Evolutionary conservation across 2,797 vertebrate genomes (phyloP).

Genomic region (Takifugu rubripes): DNA sequence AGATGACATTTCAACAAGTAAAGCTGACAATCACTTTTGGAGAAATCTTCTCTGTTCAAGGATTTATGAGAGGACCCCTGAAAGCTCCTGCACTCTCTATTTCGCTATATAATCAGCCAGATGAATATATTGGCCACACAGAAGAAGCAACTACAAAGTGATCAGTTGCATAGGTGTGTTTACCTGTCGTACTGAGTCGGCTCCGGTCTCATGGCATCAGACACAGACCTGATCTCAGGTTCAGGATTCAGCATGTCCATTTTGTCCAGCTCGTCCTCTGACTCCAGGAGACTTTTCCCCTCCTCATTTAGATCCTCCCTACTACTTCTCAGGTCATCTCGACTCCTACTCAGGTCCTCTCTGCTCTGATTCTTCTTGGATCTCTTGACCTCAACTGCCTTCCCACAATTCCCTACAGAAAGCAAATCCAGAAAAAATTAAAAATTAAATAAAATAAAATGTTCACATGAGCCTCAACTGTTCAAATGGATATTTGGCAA

Average conservation of each 20-base stretch:
- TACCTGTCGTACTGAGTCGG: slow-evolving; percentile 83
- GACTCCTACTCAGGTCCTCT: slow-evolving; percentile 54
- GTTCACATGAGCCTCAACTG: no score
- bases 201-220: slow-evolving; percentile 71
- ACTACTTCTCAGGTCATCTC: slow-evolving; percentile 68
- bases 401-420: slow-evolving; percentile 83
- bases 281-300: slow-evolving; percentile 63
- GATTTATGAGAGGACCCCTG: no score
- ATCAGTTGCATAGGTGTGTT: not conserved
- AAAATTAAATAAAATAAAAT: no score
- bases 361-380: slow-evolving; percentile 61
- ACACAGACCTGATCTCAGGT: slow-evolving; percentile 74
- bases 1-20: not conserved
- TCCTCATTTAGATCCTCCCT: slow-evolving; percentile 66
- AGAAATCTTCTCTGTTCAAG: not conserved
- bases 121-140: not conserved
- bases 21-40: not conserved
- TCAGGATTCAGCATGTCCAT: slow-evolving; percentile 59
- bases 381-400: slow-evolving; percentile 72
- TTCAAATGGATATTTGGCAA: not conserved
- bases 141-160: no score
- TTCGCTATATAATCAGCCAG: not conserved
- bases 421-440: no score
- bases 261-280: slow-evolving; percentile 65
- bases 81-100: no score